phyloP scores from a whole-genome alignment of 2,888 invertebrate species.

The Allacma fusca region DNA sequence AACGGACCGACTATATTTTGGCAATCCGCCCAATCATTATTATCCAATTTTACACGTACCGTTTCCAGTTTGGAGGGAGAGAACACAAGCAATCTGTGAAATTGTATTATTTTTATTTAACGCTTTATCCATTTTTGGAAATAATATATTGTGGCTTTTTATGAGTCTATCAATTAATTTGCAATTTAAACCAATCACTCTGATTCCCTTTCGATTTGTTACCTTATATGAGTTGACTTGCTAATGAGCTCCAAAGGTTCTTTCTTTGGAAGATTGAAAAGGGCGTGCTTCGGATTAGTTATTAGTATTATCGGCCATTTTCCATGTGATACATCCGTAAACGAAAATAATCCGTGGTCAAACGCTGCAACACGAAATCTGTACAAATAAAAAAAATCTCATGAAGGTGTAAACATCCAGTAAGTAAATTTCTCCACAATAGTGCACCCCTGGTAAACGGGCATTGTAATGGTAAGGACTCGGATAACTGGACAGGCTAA shows the following conservation, averaged over 20 bases:
- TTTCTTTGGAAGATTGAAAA: slow-evolving; percentile 75
- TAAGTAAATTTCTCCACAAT: not conserved
- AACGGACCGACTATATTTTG: slow-evolving; percentile 73
- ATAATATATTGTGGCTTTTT: too few relatives aligned
- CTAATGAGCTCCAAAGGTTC: slow-evolving; percentile 75
- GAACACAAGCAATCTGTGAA: slow-evolving; percentile 77
- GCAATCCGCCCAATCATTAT: slow-evolving; percentile 72
- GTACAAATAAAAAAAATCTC: slow-evolving; percentile 49
- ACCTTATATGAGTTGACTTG: slow-evolving; percentile 81
- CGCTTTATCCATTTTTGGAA: too few relatives aligned
- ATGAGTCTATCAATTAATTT: too few relatives aligned
- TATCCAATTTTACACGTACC: slow-evolving; percentile 75
- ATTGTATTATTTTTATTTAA: not conserved
- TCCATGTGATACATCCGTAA: slow-evolving; percentile 78
- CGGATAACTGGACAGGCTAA: too few relatives aligned
- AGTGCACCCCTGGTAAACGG: too few relatives aligned
- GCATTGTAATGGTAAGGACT: too few relatives aligned
- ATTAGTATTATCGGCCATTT: slow-evolving; percentile 84
- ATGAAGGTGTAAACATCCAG: not conserved
- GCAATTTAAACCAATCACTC: too few relatives aligned
- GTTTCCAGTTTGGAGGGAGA: slow-evolving; percentile 72
- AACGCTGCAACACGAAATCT: slow-evolving; percentile 83
- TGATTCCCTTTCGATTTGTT: slow-evolving; percentile 51
- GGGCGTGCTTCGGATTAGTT: slow-evolving; percentile 89
- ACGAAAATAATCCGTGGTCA: slow-evolving; percentile 88